Percentiles rank a stretch among this genome's conserved stretches.
phyloP scores from a whole-genome alignment of 2,888 invertebrate genomes.

The Meganola albula region DNA sequence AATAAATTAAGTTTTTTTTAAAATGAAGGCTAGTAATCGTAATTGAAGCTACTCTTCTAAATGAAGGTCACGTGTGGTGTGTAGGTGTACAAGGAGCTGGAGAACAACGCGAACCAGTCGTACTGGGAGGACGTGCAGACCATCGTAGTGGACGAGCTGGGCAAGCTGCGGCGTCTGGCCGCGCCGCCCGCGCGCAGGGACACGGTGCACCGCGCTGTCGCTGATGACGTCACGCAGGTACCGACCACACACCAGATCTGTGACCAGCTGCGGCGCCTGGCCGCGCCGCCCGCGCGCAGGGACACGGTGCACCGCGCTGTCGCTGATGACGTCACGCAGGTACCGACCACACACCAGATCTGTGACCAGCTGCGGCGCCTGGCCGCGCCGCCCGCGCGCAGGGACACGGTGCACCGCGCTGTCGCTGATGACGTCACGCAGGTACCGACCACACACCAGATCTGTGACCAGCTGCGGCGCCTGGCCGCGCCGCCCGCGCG shows the following conservation, averaged over 20 bases:
- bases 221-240: slow-evolving; percentile 86
- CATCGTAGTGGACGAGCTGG: slow-evolving; percentile 94
- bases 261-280: no score
- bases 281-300: no score
- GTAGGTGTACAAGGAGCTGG: slow-evolving; percentile 91
- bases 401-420: no score
- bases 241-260: background rate
- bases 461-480: no score
- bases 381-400: no score
- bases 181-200: slow-evolving; percentile 79
- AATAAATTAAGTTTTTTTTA: no score
- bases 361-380: no score
- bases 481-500: no score
- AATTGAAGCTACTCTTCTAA: no score
- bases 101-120: slow-evolving; percentile 89
- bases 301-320: slow-evolving; percentile 1
- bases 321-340: slow-evolving; percentile 2
- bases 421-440: no score
- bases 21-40: no score
- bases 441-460: no score
- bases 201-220: slow-evolving; percentile 94
- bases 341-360: background rate
- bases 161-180: slow-evolving; percentile 88
- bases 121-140: slow-evolving; percentile 98
- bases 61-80: background rate